These are phyloP conservation scores for Channa striata DNA, from an alignment of 2,797 vertebrate species.

Conservation along the genomic window DNA sequence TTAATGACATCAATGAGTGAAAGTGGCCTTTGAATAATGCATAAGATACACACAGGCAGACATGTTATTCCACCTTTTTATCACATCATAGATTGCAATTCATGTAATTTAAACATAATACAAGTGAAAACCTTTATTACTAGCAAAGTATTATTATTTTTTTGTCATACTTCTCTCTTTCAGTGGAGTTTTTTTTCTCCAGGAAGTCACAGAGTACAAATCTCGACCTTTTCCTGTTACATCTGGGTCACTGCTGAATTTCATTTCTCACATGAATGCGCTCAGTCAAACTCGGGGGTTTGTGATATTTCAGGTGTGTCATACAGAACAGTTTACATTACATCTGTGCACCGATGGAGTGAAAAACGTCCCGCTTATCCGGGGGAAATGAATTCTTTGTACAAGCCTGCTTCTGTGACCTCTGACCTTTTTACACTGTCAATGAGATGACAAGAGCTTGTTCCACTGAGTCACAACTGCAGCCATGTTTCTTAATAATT, in stretches of 20 bases:
- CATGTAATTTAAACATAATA: too few species aligned
- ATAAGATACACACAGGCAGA: too few species aligned
- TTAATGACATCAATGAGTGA: too few species aligned
- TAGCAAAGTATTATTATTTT: background rate
- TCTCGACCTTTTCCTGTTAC: constrained; percentile 6
- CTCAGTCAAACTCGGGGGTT: background rate
- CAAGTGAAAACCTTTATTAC: background rate
- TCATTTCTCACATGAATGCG: constrained; percentile 19
- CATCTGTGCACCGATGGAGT: constrained; percentile 1
- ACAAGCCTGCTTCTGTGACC: background rate
- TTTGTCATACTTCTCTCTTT: background rate
- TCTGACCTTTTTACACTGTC: background rate
- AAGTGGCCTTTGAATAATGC: too few species aligned
- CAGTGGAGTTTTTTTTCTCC: background rate
- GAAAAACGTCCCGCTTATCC: constrained; percentile 11
- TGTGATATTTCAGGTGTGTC: constrained; percentile 26
- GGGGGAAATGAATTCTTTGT: background rate
- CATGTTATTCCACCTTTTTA: too few species aligned
- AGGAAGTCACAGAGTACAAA: background rate
- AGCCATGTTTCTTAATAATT: background rate
- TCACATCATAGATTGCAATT: too few species aligned
- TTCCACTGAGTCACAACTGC: background rate
- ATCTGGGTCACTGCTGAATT: constrained; percentile 4
- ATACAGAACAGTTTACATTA: background rate
- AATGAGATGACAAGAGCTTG: background rate